Percentiles rank a stretch among this genome's conserved stretches.
Conservation (phyloP, 2,797 vertebrate species). For the Masticophis lateralis region DNA sequence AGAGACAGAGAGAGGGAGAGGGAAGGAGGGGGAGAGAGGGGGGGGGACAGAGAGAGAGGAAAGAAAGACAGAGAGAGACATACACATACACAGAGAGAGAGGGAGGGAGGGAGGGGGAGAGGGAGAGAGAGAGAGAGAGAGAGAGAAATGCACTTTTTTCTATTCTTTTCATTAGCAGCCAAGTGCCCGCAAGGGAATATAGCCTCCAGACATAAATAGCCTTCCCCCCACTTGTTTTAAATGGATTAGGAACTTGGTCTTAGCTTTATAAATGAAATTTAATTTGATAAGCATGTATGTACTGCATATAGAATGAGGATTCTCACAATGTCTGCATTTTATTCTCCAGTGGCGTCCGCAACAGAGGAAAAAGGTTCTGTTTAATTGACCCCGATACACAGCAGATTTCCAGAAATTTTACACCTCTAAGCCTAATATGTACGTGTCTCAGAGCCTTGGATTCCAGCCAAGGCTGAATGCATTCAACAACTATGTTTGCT, state of each 20-base stretch:
- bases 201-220: not conserved
- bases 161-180: not conserved
- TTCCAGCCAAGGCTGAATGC: not conserved
- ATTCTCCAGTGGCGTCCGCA: too few species aligned
- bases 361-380: not conserved
- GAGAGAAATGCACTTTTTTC: not conserved
- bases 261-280: not conserved
- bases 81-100: not conserved
- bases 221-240: not conserved
- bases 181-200: not conserved
- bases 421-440: not conserved
- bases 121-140: not conserved
- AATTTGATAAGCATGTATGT: not conserved
- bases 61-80: too few species aligned
- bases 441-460: not conserved
- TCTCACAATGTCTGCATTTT: not conserved
- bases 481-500: constrained; percentile 4
- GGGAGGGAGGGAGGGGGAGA: fast-evolving
- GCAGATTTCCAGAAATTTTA: not conserved
- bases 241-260: not conserved
- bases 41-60: fast-evolving
- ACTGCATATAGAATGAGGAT: not conserved
- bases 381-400: not conserved
- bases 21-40: fast-evolving
- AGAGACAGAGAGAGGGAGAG: fast-evolving